Evolutionary conservation across 1,140 invertebrate genomes (phyloP), one percentile per base, ranked within the genome.

Genomic region (Eurytemora carolleeae): DNA sequence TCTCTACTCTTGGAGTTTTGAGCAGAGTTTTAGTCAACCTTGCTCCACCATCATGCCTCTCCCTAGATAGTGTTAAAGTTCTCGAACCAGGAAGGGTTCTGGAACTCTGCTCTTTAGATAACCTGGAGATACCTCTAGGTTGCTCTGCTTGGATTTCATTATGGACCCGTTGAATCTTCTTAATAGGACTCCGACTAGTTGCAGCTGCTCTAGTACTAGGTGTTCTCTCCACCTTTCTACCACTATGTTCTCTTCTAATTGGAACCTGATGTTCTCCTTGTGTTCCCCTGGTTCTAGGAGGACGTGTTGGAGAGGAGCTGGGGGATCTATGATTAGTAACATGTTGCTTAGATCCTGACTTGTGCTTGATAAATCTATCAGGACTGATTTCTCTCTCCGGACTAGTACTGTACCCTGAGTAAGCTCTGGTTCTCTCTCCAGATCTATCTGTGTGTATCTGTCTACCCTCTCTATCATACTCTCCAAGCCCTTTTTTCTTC

Each of bases 251-350:
- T 57, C 23, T 18, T 15, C 18, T 3, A 12, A 57, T 7, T 18
- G 56, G 21, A 18, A 23, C 15, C n/a, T 22, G 7, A 55, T 12
- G 7, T 19, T 62, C 60, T 62, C 55, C 54, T 18, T n/a, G n/a
- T 25, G 52, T 24, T 17, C 53, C 54, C 53, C 52, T 62, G 3
- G 60, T 58, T 26, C 60, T 22, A 15, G 23, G 23, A 22, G 60
- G 60, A 56, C 60, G 53, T 2, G 53, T 62, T 15, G 60, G 60
- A 2, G 60, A 62, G 19, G 60, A 58, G 55, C 60, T 62, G 18
- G 60, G 60, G 15, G 60, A 62, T 26, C 60, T 19, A 18, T 58
- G n/a, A 23, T 58, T 16, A 3, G 15, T 3, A 17, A 7, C 19
- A 57, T 57, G 23, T 2, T 26, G n/a, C 23, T 19, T 25, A 25